Evolutionary conservation across 1,140 invertebrate genomes (phyloP), one percentile per base, ranked within the genome.

Genomic region (Aphelenchoides avenae): DNA sequence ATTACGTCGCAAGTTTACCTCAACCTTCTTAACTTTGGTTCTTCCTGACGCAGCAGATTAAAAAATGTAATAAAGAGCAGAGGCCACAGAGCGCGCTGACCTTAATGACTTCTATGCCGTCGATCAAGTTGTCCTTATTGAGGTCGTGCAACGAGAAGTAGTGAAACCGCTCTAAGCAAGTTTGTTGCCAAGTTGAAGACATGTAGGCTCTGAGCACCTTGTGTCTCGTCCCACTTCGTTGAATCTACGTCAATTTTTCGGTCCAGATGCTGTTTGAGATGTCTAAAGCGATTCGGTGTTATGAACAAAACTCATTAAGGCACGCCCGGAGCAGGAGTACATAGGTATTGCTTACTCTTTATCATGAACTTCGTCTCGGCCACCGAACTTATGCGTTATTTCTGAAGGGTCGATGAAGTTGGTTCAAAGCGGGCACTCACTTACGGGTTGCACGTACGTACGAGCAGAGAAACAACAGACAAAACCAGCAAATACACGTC

Each of bases 61-160:
- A 42, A 1, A 3, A 42, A 42, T 27, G 26, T n/a, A 31, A 9
- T 51, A 18, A 4, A 15, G 44, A 22, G 24, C 44, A 27, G 33
- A 24, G n/a, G 24, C 31, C 3, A 36, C 24, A 11, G 52, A 13
- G 9, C 20, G 18, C 27, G 31, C n/a, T 41, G 20, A 48, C 47
- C 34, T 59, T 59, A 27, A 57, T 47, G 11, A 59, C 30, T 37
- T 59, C 57, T 9, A 60, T 52, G 4, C 57, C 57, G 39, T 59
- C 57, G 3, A 59, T 27, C 3, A 47, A n/a, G 15, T 33, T 27
- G 15, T 59, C 57, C 2, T 59, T 61, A 40, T 59, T 59, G 13
- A 61, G 57, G 22, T 59, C 57, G 13, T 59, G 55, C 43, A 61
- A 61, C 13, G 59, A 41, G 20, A 61, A 61, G 26, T 61, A 61